Evolutionary conservation across 2,888 invertebrate genomes (phyloP).

Genomic region (Ptilodon capucinus): DNA sequence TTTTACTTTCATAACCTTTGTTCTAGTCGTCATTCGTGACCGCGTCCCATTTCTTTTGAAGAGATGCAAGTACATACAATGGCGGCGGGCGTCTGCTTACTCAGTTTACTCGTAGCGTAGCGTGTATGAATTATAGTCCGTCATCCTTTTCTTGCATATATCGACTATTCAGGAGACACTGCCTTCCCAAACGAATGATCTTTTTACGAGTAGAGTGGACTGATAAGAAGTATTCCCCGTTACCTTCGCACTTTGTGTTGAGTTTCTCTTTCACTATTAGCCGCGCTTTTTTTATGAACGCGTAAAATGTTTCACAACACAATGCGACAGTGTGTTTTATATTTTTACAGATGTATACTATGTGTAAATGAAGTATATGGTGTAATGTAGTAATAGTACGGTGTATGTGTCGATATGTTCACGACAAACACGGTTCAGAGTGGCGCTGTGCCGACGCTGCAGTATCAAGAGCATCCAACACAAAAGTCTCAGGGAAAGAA

Average conservation of each 20-base stretch:
- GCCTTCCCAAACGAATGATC: slow-evolving; percentile 75
- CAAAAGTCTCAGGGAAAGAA: slow-evolving; percentile 84
- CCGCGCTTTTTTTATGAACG: slow-evolving; percentile 70
- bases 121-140: slow-evolving; percentile 76
- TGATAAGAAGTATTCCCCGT: slow-evolving; percentile 79
- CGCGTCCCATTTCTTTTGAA: slow-evolving; percentile 46
- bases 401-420: slow-evolving; percentile 67
- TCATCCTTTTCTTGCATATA: slow-evolving; percentile 83
- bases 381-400: slow-evolving; percentile 36
- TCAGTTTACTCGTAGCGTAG: slow-evolving; percentile 69
- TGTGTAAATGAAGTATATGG: slow-evolving; percentile 40
- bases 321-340: slow-evolving; percentile 25
- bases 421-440: slow-evolving; percentile 84
- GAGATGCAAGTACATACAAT: slow-evolving; percentile 64
- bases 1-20: neutral
- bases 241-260: slow-evolving; percentile 78
- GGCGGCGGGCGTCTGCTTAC: slow-evolving; percentile 73
- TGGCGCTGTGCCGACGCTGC: slow-evolving; percentile 84
- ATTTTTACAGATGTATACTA: slow-evolving; percentile 38
- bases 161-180: slow-evolving; percentile 76
- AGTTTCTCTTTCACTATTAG: slow-evolving; percentile 70
- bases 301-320: slow-evolving; percentile 27
- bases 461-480: slow-evolving; percentile 86
- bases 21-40: slow-evolving; percentile 21
- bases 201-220: slow-evolving; percentile 77